Conservation (phyloP, 2,888 invertebrate genomes). For the Troides aeacus region DNA sequence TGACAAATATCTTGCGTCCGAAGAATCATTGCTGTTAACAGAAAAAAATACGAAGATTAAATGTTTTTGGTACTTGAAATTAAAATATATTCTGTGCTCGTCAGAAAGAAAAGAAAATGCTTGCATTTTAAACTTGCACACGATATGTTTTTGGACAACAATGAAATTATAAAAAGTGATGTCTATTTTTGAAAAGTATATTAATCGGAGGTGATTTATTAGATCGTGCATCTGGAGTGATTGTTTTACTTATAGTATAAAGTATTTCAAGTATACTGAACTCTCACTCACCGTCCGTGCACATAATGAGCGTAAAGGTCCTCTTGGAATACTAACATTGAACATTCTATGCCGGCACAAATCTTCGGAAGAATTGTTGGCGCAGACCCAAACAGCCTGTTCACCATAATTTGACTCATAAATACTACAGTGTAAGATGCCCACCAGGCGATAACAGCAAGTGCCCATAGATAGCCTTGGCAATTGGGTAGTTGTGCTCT, state of each 20-base stretch:
- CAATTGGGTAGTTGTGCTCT: constrained; percentile 49
- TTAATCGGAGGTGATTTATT: no score
- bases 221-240: no score
- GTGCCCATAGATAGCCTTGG: constrained; percentile 58
- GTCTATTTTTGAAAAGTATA: no score
- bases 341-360: constrained; percentile 57
- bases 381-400: constrained; percentile 43
- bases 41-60: neutral
- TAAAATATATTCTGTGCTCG: no score
- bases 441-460: constrained; percentile 60
- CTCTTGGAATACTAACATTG: constrained; percentile 65
- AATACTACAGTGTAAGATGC: constrained; percentile 47
- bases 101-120: no score
- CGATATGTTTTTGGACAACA: no score
- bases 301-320: constrained; percentile 69
- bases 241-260: no score
- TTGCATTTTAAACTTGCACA: no score
- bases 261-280: no score
- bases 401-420: constrained; percentile 39
- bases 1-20: constrained; percentile 52
- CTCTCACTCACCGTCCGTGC: constrained; percentile 58
- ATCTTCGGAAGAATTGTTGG: constrained; percentile 43
- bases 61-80: no score
- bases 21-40: constrained; percentile 49
- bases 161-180: no score